Base-by-base conservation (phyloP, 2,113 vertebrate species). In the Scytalopus superciliaris region DNA sequence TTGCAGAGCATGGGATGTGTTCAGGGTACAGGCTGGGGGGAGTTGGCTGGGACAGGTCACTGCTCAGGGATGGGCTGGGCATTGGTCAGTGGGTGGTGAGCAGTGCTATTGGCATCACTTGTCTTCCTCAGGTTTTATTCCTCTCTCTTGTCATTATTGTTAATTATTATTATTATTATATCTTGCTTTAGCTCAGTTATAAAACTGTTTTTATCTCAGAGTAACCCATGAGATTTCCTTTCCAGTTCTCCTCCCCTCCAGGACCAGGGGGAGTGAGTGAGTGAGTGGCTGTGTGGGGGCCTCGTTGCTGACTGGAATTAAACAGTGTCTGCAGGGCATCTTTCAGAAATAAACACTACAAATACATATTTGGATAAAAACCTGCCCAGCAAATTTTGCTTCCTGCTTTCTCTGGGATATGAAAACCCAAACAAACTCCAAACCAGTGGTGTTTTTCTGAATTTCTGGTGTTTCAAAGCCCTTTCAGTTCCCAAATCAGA, bases 271-370 rank as follows among this genome's bases (percentile, higher is more conserved):
- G 42, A 44, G n/a, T n/a, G n/a, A 60, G 24, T 40, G 55, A 55
- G 21, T 0, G 0, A 68, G 24, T 22, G 21, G 47, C 55, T 76
- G 25, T 55, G 25, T 62, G 40, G 30, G 21, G 21, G 6, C 22
- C 47, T 23, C 6, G 9, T 27, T 69, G 35, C 47, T 25, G 35
- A 4, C 8, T 2, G 1, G 47, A 19, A 7, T 74, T 40, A 47
- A 52, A 75, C n/a, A 45, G 39, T 45, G 53, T 63, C 66, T 39
- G 24, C 16, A 94, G 22, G 14, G 30, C 50, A 37, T 75, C 52
- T 82, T 87, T 49, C 59, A 52, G 49, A 66, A 66, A 50, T 7
- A 77, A 90, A 64, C 10, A 39, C 12, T 66, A 37, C 76, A 68
- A 44, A 49, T 22, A 52, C 2, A 3, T 84, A 31, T 75, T 68